phyloP scores from a whole-genome alignment of 2,888 invertebrate species.

The Terebella lapidaria region DNA sequence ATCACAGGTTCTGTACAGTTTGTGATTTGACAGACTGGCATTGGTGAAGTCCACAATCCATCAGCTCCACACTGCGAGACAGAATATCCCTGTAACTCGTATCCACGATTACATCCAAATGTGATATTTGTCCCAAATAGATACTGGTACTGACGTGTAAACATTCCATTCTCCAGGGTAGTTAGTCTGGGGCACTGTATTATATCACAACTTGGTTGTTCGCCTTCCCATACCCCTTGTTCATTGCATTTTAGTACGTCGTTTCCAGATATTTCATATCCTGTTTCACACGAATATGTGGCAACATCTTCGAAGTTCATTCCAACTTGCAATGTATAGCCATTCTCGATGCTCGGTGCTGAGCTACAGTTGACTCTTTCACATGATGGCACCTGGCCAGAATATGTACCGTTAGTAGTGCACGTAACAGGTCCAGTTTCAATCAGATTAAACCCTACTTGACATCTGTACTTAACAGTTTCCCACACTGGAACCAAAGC shows the following conservation, averaged over 20 bases:
- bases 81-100: too few relatives aligned
- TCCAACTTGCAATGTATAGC: background rate
- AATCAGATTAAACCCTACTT: background rate
- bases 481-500: too few relatives aligned
- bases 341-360: background rate
- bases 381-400: background rate
- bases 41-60: background rate
- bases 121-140: too few relatives aligned
- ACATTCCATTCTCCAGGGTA: conserved; percentile 7
- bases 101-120: too few relatives aligned
- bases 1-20: background rate
- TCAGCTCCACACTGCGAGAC: too few relatives aligned
- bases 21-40: background rate
- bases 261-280: conserved; percentile 32
- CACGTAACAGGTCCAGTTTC: background rate
- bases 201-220: conserved; percentile 15
- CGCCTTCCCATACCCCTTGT: conserved; percentile 18
- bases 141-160: too few relatives aligned
- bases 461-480: too few relatives aligned
- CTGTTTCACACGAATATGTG: conserved; percentile 19
- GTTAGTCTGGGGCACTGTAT: background rate
- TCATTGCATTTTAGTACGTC: conserved; percentile 8
- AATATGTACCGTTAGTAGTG: background rate
- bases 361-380: background rate
- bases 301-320: conserved; percentile 8